Evolutionary conservation across 2,888 invertebrate genomes (phyloP).

Genomic region (Osedax fenrisi): DNA sequence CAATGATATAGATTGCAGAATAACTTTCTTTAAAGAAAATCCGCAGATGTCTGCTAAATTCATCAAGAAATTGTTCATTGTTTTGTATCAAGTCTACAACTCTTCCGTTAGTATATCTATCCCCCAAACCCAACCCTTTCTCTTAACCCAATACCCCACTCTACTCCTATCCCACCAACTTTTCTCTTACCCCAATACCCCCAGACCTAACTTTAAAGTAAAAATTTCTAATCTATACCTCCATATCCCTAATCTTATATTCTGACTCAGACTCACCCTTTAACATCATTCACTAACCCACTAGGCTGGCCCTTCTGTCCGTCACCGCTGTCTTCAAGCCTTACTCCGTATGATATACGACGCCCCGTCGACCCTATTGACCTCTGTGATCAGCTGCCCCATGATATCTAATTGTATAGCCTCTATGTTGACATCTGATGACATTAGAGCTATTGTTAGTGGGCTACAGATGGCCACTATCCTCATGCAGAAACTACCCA

Average conservation of each 20-base stretch:
- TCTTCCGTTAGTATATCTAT: conserved; percentile 65
- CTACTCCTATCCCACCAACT: too few species aligned
- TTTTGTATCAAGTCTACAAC: conserved; percentile 93
- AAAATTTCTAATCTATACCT: too few species aligned
- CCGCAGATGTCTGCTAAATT: conserved; percentile 56
- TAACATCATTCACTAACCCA: neutral
- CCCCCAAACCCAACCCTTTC: too few species aligned
- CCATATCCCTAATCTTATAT: too few species aligned
- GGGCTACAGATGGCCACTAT: conserved; percentile 92
- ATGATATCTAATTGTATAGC: conserved; percentile 61
- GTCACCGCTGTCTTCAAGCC: conserved; percentile 89
- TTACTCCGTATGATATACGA: conserved; percentile 90
- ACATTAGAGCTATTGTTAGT: conserved; percentile 86
- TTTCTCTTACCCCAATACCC: too few species aligned
- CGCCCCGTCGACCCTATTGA: conserved; percentile 71
- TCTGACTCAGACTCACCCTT: too few species aligned
- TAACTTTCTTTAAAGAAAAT: too few species aligned
- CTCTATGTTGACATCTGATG: conserved; percentile 92
- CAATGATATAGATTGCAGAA: too few species aligned
- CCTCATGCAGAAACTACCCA: conserved; percentile 85
- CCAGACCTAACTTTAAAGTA: too few species aligned
- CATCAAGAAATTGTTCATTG: conserved; percentile 71
- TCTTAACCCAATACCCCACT: too few species aligned
- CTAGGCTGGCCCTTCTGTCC: conserved; percentile 81
- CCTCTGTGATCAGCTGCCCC: conserved; percentile 54